Base-by-base conservation (phyloP, 2,797 vertebrate genomes). In the Echiichthys vipera region DNA sequence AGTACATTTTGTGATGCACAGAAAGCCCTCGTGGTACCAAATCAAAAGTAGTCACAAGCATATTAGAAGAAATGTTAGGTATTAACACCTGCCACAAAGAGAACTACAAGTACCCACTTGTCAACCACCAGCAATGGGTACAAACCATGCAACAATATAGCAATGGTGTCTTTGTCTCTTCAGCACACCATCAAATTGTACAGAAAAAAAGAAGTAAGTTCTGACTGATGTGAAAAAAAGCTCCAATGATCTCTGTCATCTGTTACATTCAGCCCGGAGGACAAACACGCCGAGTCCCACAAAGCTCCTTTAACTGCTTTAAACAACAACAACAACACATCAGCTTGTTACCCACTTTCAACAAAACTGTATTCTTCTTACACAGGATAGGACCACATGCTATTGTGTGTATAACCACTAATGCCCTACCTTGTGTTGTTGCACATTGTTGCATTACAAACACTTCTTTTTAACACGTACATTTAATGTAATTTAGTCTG, bases 191-290 rank as follows among this genome's bases (percentile, higher is more conserved):
- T 75, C 57, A 62, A 77, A 77, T 70, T 57, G 79, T 74, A 11
- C 43, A 80, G 84, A 81, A 75, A 55, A 84, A 86, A 84, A 77
- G 63, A 30, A 82, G 73, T 74, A 74, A 77, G 63, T 83, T 88
- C 43, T 86, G 80, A 84, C 43, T 84, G 81, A 90, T 85, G 83
- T 77, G 65, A 30, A 55, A 65, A 82, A 84, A 86, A 74, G 54
- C 88, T 80, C 68, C 70, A 80, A 85, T 77, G 83, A 91, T 89
- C 83, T 87, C 77, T 85, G 84, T 90, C 90, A 87, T 91, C 84
- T 89, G 85, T 88, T 89, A 85, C 91, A 78, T 86, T 86, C 71
- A 89, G 90, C 87, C 90, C 86, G 1, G 85, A 89, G 90, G 90
- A 86, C 84, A 90, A 91, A 88, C 87, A 88, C 56, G 69, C 59